A percentile compares a stretch with the other conserved stretches of the same genome.
Conservation (phyloP, 2,797 vertebrate species). For the Diglossa cyanea region DNA sequence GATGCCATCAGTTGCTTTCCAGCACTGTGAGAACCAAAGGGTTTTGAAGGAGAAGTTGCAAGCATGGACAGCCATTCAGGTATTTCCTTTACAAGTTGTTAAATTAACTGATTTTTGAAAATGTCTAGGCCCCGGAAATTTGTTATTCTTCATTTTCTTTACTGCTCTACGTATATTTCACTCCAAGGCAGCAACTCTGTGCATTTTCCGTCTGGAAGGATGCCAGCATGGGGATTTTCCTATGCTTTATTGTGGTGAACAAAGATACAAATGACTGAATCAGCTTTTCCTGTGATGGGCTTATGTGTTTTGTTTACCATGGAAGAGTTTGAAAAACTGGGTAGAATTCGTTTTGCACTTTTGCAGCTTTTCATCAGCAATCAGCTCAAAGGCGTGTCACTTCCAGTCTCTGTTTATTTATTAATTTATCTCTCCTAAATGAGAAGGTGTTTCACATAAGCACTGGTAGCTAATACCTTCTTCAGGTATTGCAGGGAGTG, state of each 20-base stretch:
- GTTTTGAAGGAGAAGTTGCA: background rate
- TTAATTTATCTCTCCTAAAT: background rate
- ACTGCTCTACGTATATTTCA: background rate
- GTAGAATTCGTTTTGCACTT: background rate
- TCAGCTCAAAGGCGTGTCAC: background rate
- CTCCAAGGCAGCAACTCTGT: background rate
- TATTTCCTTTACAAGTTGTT: background rate
- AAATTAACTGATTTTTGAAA: background rate
- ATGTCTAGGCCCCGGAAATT: background rate
- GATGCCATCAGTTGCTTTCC: background rate
- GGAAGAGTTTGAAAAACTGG: background rate
- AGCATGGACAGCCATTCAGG: background rate
- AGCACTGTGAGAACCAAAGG: background rate
- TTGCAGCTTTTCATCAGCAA: background rate
- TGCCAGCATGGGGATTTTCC: background rate
- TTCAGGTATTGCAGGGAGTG: fast-evolving
- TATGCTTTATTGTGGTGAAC: background rate
- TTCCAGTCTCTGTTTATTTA: background rate
- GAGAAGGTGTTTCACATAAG: background rate
- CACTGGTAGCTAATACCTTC: background rate
- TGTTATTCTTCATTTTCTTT: background rate
- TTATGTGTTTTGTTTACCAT: background rate
- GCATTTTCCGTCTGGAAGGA: background rate
- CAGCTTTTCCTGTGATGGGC: background rate
- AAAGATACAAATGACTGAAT: background rate